Evolutionary conservation across 2,888 invertebrate genomes (phyloP).

Genomic region (Eilema depressum): DNA sequence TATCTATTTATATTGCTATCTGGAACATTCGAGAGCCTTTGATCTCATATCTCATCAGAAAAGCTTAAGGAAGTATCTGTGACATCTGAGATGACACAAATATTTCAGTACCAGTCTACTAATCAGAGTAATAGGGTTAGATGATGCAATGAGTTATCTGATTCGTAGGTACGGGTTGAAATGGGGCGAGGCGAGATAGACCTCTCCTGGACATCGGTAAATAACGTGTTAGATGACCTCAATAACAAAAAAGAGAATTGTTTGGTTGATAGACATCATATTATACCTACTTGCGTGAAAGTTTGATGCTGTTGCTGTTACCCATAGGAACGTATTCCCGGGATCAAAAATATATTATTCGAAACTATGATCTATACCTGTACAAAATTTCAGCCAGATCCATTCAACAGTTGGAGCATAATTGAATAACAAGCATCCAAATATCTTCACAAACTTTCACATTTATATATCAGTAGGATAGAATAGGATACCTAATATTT

Average conservation of each 20-base stretch:
- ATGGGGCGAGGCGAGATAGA: neutral
- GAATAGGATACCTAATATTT: neutral
- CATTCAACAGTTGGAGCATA: too few species aligned
- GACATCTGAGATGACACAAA: neutral
- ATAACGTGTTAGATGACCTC: neutral
- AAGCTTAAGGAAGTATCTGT: slow-evolving; percentile 1
- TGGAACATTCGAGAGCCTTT: neutral
- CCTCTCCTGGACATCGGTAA: neutral
- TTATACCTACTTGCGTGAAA: too few species aligned
- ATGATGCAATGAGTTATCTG: neutral
- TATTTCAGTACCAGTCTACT: neutral
- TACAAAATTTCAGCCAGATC: too few species aligned
- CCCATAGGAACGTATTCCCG: too few species aligned
- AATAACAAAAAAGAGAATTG: neutral
- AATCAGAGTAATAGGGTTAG: neutral
- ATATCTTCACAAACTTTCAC: too few species aligned
- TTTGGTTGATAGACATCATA: neutral
- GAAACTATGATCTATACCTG: too few species aligned
- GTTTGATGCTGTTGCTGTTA: too few species aligned
- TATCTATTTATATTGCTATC: neutral
- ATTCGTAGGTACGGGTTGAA: neutral
- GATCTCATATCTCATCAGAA: slow-evolving; percentile 2
- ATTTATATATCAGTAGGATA: too few species aligned
- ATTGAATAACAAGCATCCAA: too few species aligned
- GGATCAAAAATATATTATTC: too few species aligned